Percentiles rank a stretch among this genome's conserved stretches.
These are phyloP conservation scores for Ophion slaviceki DNA, from an alignment of 2,888 invertebrate genomes.

Conservation along the genomic window DNA sequence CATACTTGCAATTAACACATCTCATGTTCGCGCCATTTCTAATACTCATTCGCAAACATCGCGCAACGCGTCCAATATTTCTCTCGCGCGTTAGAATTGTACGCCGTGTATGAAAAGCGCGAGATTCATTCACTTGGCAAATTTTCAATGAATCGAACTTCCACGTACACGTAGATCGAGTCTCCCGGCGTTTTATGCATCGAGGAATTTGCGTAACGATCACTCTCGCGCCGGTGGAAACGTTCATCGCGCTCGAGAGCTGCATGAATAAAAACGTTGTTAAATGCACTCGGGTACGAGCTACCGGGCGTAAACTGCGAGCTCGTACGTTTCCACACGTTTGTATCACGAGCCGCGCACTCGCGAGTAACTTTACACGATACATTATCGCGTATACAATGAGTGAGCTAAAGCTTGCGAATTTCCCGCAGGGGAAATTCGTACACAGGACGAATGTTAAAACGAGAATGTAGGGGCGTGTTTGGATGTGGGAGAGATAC, in stretches of 20 bases:
- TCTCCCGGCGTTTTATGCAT: constrained; percentile 30
- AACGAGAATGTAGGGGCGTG: constrained; percentile 47
- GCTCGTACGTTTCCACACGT: not conserved
- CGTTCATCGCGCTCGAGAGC: constrained; percentile 18
- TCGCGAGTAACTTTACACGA: not conserved
- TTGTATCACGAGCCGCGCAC: constrained; percentile 5
- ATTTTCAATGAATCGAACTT: constrained; percentile 56
- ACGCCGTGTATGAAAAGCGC: not conserved
- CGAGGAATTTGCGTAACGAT: constrained; percentile 50
- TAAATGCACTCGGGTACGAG: constrained; percentile 38
- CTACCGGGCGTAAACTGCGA: constrained; percentile 52
- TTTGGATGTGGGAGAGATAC: constrained; percentile 46
- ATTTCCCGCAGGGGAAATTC: constrained; percentile 43
- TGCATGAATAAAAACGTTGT: constrained; percentile 17
- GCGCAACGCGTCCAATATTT: no score
- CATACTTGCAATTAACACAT: no score
- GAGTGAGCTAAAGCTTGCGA: constrained; percentile 18
- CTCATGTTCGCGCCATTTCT: no score
- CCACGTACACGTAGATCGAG: not conserved
- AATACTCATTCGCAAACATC: no score
- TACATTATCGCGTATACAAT: not conserved
- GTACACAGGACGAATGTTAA: constrained; percentile 37
- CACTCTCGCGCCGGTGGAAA: constrained; percentile 24
- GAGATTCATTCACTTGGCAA: constrained; percentile 58
- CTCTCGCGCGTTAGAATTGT: not conserved